Conservation (phyloP, 2,113 vertebrate species). For the Rhynchomys soricoides region DNA sequence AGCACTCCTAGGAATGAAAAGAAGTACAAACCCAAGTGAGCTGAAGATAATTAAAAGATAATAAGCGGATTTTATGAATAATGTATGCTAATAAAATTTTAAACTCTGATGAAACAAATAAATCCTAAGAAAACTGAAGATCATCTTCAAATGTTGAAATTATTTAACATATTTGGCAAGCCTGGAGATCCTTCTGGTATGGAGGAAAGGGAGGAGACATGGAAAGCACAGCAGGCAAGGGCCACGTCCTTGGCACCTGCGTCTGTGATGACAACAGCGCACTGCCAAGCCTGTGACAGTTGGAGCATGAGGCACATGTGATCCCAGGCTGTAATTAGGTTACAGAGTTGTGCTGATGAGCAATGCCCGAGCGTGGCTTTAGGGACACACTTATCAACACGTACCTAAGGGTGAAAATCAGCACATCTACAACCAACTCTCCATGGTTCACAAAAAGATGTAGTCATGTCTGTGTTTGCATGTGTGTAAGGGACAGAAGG, state of each 20-base stretch:
- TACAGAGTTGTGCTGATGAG: background rate
- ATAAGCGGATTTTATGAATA: constrained; percentile 18
- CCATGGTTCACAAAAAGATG: background rate
- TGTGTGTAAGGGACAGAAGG: background rate
- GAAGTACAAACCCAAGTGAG: background rate
- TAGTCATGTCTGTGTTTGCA: background rate
- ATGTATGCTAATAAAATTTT: constrained; percentile 49
- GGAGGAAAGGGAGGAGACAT: constrained; percentile 1
- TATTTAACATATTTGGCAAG: constrained; percentile 12
- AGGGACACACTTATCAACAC: background rate
- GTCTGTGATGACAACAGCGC: background rate
- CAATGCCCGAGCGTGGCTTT: background rate
- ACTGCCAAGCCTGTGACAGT: background rate
- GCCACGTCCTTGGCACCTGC: background rate
- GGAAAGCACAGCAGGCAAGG: background rate
- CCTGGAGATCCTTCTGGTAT: background rate
- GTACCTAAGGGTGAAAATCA: background rate
- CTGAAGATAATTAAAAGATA: constrained; percentile 30
- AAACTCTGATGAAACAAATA: constrained; percentile 52
- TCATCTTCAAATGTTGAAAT: constrained; percentile 12
- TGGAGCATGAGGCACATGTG: background rate
- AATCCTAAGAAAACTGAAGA: background rate
- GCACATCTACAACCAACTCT: background rate
- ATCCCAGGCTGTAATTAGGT: background rate
- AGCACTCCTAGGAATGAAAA: background rate